Evolutionary conservation across 2,888 invertebrate species (phyloP), one percentile per base, ranked within the genome.

Genomic region (Eledona agricola): DNA sequence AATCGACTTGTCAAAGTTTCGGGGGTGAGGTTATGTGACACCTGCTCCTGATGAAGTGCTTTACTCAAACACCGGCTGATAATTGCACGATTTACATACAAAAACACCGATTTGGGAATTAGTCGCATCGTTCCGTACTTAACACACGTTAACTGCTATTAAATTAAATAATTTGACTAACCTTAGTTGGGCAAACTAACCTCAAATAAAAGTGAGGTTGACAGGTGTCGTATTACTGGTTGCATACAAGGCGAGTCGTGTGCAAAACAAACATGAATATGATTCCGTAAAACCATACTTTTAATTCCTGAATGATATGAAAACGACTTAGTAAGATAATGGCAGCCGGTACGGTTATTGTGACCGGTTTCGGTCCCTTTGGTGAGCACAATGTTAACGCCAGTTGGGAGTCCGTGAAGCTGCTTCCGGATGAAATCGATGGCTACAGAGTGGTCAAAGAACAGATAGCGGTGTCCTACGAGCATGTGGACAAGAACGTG

Each of bases 351-450:
- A 50, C 38, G 19, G 40, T 47, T 4, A 12, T 88, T 15, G 80
- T 89, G 6, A 87, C 87, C 56, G 93, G 93, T 3, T 93, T 93
- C 75, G 92, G 92, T 0, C 91, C 91, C 0, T 93, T 92, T 75
- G 73, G 79, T 3, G 77, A 77, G 22, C 87, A 92, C 68, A 75
- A 77, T 12, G 77, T 88, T 4, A 93, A 93, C 72, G 86, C 93
- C 0, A 93, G 92, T 71, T 92, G 92, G 91, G 87, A 89, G 71
- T 86, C 87, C 2, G 92, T 91, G 0, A 84, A 85, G 69, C 69
- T 82, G 43, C 77, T 89, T 63, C 78, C 81, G 34, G 78, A 82
- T 22, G 74, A 79, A 57, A 69, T 83, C n/a, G 80, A 81, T 62
- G 74, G 78, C 25, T 70, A 83, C 11, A 79, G 81, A 56, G 67